These are phyloP conservation scores for Drosophila mulleri DNA, from an alignment of 2,888 invertebrate species.

Conservation along the genomic window DNA sequence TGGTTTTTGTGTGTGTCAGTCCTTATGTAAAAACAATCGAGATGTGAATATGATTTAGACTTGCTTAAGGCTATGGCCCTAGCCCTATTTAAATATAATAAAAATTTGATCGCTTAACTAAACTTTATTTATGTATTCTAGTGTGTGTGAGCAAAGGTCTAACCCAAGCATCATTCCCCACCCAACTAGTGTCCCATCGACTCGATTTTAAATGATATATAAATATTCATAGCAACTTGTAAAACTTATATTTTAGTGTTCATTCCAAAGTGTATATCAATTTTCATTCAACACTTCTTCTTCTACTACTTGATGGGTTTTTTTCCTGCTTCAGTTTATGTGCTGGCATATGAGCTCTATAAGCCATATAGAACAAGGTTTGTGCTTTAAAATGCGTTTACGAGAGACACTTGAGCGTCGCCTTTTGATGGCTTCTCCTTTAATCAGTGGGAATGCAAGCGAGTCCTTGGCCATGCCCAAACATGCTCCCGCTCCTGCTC, in stretches of 20 bases:
- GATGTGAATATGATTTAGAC: too few relatives aligned
- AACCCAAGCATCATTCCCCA: background rate
- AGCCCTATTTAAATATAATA: too few relatives aligned
- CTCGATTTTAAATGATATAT: too few relatives aligned
- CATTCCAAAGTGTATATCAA: constrained; percentile 11
- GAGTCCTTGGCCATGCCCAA: constrained; percentile 13
- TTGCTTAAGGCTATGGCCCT: too few relatives aligned
- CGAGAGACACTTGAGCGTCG: constrained; percentile 45
- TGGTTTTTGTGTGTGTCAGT: too few relatives aligned
- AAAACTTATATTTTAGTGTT: background rate
- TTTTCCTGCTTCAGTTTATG: constrained; percentile 14
- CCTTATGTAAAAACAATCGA: too few relatives aligned
- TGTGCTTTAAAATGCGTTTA: constrained; percentile 57
- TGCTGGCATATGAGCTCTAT: constrained; percentile 30
- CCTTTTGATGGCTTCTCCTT: constrained; percentile 48
- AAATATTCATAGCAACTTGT: background rate
- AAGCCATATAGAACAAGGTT: constrained; percentile 49
- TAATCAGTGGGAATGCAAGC: constrained; percentile 41
- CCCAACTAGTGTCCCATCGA: background rate
- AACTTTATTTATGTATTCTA: too few relatives aligned
- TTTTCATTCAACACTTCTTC: background rate
- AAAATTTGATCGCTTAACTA: too few relatives aligned
- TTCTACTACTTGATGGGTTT: background rate
- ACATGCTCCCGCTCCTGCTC: background rate
- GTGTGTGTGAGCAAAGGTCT: background rate